phyloP scores from a whole-genome alignment of 2,797 vertebrate genomes.

The Stomatorhinus walkeri region DNA sequence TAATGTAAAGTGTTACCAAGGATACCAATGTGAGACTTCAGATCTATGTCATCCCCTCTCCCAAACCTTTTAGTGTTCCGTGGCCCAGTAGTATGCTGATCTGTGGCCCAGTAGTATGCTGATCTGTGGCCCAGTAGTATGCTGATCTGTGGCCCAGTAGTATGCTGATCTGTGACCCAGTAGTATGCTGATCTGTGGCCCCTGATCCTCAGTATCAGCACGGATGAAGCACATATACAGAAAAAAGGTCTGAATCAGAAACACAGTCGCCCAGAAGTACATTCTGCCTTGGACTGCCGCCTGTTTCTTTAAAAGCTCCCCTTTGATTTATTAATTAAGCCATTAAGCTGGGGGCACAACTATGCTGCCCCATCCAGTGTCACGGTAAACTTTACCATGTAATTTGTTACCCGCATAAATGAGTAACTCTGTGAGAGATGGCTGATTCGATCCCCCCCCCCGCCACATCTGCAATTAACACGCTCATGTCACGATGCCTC shows the following conservation, averaged over 20 bases:
- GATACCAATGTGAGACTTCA: not conserved
- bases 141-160: too few species aligned
- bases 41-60: not conserved
- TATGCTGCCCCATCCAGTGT: not conserved
- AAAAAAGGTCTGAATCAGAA: not conserved
- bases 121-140: too few species aligned
- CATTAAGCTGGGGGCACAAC: not conserved
- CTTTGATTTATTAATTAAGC: not conserved
- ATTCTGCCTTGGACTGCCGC: not conserved
- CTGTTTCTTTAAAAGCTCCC: not conserved
- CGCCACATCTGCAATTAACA: not conserved
- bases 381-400: not conserved
- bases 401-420: not conserved
- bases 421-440: not conserved
- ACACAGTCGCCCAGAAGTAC: not conserved
- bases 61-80: not conserved
- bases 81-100: not conserved
- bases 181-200: not conserved
- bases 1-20: not conserved
- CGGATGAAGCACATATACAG: not conserved
- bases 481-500: not conserved
- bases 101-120: too few species aligned
- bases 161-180: not conserved
- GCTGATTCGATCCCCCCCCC: not conserved
- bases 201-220: not conserved